Percentiles rank a stretch among this genome's conserved stretches.
Evolutionary conservation across 2,888 invertebrate genomes (phyloP).

Genomic region (Cheilosia urbana): DNA sequence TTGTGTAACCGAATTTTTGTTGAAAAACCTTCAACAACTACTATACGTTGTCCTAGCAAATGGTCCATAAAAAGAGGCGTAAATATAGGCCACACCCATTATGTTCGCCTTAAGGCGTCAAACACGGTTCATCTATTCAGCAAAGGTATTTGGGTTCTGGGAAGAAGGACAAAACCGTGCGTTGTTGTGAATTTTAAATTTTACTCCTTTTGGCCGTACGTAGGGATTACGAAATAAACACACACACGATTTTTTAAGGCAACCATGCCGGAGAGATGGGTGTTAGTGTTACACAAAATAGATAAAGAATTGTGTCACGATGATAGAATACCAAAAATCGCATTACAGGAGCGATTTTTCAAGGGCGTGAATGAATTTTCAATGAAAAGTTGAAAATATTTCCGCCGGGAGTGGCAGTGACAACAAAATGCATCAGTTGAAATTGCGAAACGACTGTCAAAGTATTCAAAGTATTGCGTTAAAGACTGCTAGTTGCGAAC

Average conservation of each 20-base stretch:
- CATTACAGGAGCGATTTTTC: slow-evolving; percentile 59
- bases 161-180: slow-evolving; percentile 14
- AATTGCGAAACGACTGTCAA: not conserved
- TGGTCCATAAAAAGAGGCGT: slow-evolving; percentile 62
- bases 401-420: not conserved
- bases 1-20: slow-evolving; percentile 15
- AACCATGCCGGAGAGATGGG: slow-evolving; percentile 11
- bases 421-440: not conserved
- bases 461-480: not conserved
- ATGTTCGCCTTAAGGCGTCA: slow-evolving; percentile 26
- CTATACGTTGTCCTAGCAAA: slow-evolving; percentile 64
- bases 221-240: not conserved
- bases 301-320: slow-evolving; percentile 56
- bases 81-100: slow-evolving; percentile 43
- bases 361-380: slow-evolving; percentile 63
- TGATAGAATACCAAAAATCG: slow-evolving; percentile 57
- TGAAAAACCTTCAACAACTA: slow-evolving; percentile 44
- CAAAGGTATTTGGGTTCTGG: slow-evolving; percentile 25
- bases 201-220: slow-evolving; percentile 40
- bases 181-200: slow-evolving; percentile 72
- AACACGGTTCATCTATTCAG: slow-evolving; percentile 51
- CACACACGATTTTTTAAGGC: slow-evolving; percentile 36
- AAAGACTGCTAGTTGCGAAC: not conserved
- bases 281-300: slow-evolving; percentile 17
- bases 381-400: slow-evolving; percentile 28